Evolutionary conservation across 2,797 vertebrate species (phyloP).

Genomic region (Chelon auratus): DNA sequence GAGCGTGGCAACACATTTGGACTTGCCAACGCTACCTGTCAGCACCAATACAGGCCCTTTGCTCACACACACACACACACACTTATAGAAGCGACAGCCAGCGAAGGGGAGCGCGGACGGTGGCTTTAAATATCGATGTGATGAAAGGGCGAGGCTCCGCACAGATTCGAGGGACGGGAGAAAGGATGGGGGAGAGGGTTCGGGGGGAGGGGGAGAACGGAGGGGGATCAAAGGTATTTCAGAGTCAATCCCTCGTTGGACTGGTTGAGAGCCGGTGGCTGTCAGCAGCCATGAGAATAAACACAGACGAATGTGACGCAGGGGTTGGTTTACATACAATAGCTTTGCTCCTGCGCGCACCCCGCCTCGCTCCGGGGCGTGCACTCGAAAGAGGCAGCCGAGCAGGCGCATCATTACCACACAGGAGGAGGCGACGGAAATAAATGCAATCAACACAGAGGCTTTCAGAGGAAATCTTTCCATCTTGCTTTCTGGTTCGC

Average conservation of each 20-base stretch:
- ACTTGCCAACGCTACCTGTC: slow-evolving; percentile 61
- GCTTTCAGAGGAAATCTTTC: slow-evolving; percentile 17
- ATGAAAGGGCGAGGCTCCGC: slow-evolving; percentile 58
- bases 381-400: not conserved
- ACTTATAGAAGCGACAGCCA: slow-evolving; percentile 17
- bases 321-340: slow-evolving; percentile 50
- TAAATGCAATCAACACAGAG: slow-evolving; percentile 14
- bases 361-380: not conserved
- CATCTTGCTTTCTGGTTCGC: slow-evolving; percentile 14
- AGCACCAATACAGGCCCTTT: slow-evolving; percentile 40
- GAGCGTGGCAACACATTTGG: slow-evolving; percentile 50
- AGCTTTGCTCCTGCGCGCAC: slow-evolving; percentile 23
- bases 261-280: slow-evolving; percentile 60
- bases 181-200: slow-evolving; percentile 39
- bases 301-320: slow-evolving; percentile 57
- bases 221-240: slow-evolving; percentile 69
- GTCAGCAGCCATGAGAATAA: slow-evolving; percentile 72
- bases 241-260: slow-evolving; percentile 61
- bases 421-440: slow-evolving; percentile 36
- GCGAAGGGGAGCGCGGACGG: slow-evolving; percentile 1
- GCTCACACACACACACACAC: slow-evolving; percentile 12
- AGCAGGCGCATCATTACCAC: slow-evolving; percentile 32
- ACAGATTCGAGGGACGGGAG: slow-evolving; percentile 12
- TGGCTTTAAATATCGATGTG: slow-evolving; percentile 64
- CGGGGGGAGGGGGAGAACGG: slow-evolving; percentile 27